Percentiles rank a stretch among this genome's conserved stretches.
Evolutionary conservation across 2,888 invertebrate species (phyloP).

Genomic region (Alitta virens): DNA sequence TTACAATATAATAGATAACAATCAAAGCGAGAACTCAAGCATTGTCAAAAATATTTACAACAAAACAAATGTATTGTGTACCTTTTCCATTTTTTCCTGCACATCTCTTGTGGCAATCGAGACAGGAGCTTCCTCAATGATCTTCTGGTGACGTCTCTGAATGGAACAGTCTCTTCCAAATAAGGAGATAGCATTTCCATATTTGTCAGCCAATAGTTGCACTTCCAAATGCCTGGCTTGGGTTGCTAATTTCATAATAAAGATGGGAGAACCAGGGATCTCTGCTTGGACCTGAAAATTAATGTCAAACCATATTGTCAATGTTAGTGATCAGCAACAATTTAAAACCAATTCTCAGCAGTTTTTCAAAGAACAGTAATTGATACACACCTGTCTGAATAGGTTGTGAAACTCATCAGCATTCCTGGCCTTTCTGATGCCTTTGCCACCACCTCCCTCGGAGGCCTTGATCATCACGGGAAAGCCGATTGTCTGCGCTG

Average conservation of each 20-base stretch:
- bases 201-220: conserved; percentile 93
- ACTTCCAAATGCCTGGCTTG: conserved; percentile 97
- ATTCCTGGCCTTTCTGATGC: conserved; percentile 90
- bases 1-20: no score
- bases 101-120: conserved; percentile 85
- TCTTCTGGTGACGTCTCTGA: conserved; percentile 97
- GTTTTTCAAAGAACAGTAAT: no score
- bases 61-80: conserved; percentile 44
- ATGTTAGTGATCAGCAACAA: no score
- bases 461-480: conserved; percentile 99
- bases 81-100: conserved; percentile 96
- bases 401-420: conserved; percentile 86
- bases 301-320: no score
- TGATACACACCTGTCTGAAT: conserved; percentile 70
- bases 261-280: conserved; percentile 97
- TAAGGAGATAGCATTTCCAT: conserved; percentile 95
- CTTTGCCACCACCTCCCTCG: conserved; percentile 99
- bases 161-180: conserved; percentile 99
- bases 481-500: conserved; percentile 78
- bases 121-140: conserved; percentile 98
- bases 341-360: no score
- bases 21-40: no score
- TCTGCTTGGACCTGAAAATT: conserved; percentile 76
- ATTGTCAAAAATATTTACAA: no score
- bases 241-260: conserved; percentile 95